Conservation (phyloP, 2,888 invertebrate genomes). For the Acholoe squamosa region DNA sequence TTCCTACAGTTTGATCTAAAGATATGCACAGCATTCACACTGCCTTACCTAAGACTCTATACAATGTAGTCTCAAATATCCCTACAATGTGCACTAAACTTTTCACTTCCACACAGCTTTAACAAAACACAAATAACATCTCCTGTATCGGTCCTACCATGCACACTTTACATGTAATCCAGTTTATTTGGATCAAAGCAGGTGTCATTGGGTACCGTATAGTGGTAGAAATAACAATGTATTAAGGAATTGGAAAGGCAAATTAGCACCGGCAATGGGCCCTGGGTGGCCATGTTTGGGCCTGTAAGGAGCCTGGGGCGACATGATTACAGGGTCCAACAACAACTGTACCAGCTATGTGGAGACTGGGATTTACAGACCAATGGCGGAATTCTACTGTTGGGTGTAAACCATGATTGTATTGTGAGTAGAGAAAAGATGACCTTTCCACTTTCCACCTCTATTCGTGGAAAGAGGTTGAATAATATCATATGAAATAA, state of each 20-base stretch:
- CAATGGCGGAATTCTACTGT: too few relatives aligned
- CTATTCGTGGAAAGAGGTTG: too few relatives aligned
- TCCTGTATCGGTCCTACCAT: not conserved
- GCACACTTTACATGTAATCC: not conserved
- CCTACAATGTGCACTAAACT: not conserved
- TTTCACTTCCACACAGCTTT: not conserved
- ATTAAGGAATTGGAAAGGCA: not conserved
- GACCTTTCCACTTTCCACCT: too few relatives aligned
- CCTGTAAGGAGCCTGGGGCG: not conserved
- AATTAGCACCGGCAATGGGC: not conserved
- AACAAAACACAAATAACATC: not conserved
- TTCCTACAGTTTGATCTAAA: too few relatives aligned
- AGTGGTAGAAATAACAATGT: constrained; percentile 19
- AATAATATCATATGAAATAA: too few relatives aligned
- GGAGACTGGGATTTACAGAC: too few relatives aligned
- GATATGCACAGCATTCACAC: too few relatives aligned
- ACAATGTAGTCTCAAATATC: too few relatives aligned
- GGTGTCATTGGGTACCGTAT: not conserved
- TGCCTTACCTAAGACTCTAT: too few relatives aligned
- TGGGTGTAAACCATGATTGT: too few relatives aligned
- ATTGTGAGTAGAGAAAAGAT: too few relatives aligned
- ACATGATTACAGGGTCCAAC: not conserved
- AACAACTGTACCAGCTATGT: too few relatives aligned
- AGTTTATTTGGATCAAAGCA: not conserved
- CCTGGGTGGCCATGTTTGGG: not conserved